phyloP scores from a whole-genome alignment of 2,797 vertebrate genomes.

The Agapornis canus region DNA sequence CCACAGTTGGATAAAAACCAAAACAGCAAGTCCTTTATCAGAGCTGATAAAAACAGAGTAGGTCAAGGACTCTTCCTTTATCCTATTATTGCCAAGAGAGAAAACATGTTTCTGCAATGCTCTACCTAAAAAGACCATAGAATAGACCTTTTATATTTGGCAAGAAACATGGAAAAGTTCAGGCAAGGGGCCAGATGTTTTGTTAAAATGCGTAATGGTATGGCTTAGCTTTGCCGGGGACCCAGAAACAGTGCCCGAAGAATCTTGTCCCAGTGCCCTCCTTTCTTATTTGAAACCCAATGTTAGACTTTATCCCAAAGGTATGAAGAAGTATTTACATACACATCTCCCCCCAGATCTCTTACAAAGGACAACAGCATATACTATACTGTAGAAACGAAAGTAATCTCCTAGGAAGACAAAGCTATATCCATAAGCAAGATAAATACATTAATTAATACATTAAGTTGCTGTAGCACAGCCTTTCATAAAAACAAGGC shows the following conservation, averaged over 20 bases:
- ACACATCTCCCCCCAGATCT: background rate
- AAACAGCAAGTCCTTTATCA: background rate
- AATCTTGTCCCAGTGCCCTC: background rate
- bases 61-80: slow-evolving; percentile 56
- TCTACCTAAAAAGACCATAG: slow-evolving; percentile 10
- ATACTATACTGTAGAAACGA: background rate
- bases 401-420: background rate
- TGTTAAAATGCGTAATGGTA: background rate
- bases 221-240: background rate
- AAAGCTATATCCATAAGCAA: background rate
- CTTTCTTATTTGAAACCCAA: background rate
- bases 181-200: slow-evolving; percentile 36
- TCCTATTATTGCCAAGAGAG: slow-evolving; percentile 11
- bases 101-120: slow-evolving; percentile 43
- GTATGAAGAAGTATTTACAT: background rate
- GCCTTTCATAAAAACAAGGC: background rate
- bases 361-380: background rate
- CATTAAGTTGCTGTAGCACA: background rate
- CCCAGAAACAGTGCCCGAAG: background rate
- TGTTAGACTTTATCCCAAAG: background rate
- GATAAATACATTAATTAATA: background rate
- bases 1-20: slow-evolving; percentile 46
- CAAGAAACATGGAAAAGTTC: slow-evolving; percentile 53
- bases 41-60: background rate
- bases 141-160: slow-evolving; percentile 40